These are phyloP conservation scores for Aplodontia rufa DNA, from an alignment of 2,113 vertebrate species.

Conservation along the genomic window DNA sequence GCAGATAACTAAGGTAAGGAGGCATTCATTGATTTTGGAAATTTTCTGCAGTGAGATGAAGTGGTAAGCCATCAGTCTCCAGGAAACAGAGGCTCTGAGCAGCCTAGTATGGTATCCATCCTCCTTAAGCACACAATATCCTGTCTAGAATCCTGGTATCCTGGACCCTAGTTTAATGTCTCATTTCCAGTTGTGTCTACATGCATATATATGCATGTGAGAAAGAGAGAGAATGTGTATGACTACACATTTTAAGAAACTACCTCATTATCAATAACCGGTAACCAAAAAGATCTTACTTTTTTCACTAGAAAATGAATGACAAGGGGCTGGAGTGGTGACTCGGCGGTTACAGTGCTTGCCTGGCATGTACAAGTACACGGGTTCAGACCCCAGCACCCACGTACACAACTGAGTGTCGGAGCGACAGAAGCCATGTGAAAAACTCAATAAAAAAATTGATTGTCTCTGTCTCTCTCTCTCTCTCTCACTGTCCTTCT, in stretches of 20 bases:
- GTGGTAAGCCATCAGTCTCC: background rate
- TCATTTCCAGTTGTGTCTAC: background rate
- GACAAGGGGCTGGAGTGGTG: too few relatives aligned
- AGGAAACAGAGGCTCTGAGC: background rate
- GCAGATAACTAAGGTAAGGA: background rate
- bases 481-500: too few relatives aligned
- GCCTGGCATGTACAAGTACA: too few relatives aligned
- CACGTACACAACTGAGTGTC: too few relatives aligned
- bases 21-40: background rate
- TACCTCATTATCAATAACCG: background rate
- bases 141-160: background rate
- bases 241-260: background rate
- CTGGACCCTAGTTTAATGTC: background rate
- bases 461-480: too few relatives aligned
- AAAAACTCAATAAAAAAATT: too few relatives aligned
- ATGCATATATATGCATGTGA: accelerated
- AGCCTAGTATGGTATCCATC: background rate
- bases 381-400: too few relatives aligned
- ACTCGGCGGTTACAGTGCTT: too few relatives aligned
- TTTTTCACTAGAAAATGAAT: background rate
- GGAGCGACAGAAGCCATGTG: too few relatives aligned
- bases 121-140: too few relatives aligned
- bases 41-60: background rate
- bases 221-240: background rate
- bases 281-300: background rate